These are phyloP conservation scores for Tribolium castaneum DNA, from an alignment of 1,140 invertebrate genomes.

Conservation along the genomic window DNA sequence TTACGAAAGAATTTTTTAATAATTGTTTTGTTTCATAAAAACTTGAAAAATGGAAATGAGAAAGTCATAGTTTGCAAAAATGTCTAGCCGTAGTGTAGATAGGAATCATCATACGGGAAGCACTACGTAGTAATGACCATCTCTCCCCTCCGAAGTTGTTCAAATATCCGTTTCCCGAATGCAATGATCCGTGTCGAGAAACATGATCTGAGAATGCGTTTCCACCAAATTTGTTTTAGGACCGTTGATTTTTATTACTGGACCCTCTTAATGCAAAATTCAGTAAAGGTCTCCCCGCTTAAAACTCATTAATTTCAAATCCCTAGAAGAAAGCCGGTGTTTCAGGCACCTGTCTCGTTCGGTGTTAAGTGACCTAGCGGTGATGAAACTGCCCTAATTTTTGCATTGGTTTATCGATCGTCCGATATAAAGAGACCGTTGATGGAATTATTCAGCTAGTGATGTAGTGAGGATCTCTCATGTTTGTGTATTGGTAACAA, in stretches of 20 bases:
- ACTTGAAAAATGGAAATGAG: background rate
- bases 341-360: background rate
- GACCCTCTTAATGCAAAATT: constrained; percentile 23
- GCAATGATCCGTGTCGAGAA: constrained; percentile 35
- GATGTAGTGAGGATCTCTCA: constrained; percentile 36
- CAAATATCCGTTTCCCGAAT: constrained; percentile 33
- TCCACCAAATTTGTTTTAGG: constrained; percentile 31
- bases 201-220: constrained; percentile 32
- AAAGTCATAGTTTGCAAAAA: background rate
- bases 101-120: constrained; percentile 5
- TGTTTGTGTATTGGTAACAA: constrained; percentile 48
- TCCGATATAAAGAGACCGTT: background rate
- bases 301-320: background rate
- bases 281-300: background rate
- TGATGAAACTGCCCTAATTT: background rate
- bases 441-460: background rate
- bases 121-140: constrained; percentile 12
- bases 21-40: too few species aligned
- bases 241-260: constrained; percentile 19
- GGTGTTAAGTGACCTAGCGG: background rate
- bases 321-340: background rate
- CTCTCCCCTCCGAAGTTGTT: constrained; percentile 23
- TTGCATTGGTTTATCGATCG: background rate
- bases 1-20: too few species aligned
- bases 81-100: background rate